Base-by-base conservation (phyloP, 2,797 vertebrate genomes). In the Adelosebastes latens region DNA sequence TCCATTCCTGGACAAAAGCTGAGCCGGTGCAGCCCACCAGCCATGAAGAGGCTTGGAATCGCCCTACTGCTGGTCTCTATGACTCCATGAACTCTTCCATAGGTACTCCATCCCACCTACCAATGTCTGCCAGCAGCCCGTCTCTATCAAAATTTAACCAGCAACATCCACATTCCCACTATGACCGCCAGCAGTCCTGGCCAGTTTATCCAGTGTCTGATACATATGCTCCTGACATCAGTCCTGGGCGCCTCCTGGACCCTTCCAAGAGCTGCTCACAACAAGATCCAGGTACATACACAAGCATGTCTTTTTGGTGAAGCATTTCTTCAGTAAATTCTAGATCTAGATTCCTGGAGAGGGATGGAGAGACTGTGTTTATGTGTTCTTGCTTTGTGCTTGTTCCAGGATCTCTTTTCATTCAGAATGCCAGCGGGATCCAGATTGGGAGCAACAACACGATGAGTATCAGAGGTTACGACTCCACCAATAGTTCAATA, bases 371-470 rank as follows among this genome's bases (percentile, higher is more conserved):
- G 4, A 25, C 18, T 24, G 24, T 58, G 4, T 68, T 66, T 20
- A 24, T 42, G 1, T 71, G 20, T 81, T 11, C 85, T 75, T 88
- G n/a, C 79, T 87, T 67, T 82, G 34, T 85, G 31, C 66, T 61
- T 68, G 9, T 77, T 82, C 22, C 59, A 96, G 95, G 72, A 18
- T 81, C 89, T 29, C 90, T 93, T 39, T 89, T 58, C 86, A 96
- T 99, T 88, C 86, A 18, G 3, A 95, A 96, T 31, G 96, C 97
- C 76, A 95, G 89, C 12, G 95, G 94, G 68, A 87, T 99, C 93
- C 98, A 99, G 86, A 97, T 99, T 36, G 98, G 98, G 75, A 92
- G 87, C 83, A 74, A 95, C 90, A 99, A 99, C 93, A 83, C 34
- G 1, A 95, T 99, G 96, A 95, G 90, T 52, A 89, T 98, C 73